Evolutionary conservation across 2,888 invertebrate genomes (phyloP), one percentile per base, ranked within the genome.

Genomic region (Melinopterus prodromus): DNA sequence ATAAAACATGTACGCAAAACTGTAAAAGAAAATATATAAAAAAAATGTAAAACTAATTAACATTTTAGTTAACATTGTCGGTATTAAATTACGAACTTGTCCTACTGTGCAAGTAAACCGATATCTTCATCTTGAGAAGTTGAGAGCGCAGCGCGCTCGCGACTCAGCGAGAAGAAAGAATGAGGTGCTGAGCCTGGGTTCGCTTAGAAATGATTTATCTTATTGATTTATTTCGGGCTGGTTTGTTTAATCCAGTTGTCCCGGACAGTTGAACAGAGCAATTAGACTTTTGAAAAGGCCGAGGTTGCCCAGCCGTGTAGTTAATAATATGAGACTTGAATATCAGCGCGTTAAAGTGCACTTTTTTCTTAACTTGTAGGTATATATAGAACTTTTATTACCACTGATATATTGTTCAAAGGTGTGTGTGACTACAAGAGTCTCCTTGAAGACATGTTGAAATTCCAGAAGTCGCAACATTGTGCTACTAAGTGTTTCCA

Each of bases 111-210:
- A 53, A 9, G 53, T 53, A 53, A 53, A 53, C 53, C 53, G 53
- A 53, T 53, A 53, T 53, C 53, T 53, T 53, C 53, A 53, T 53
- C 53, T 53, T 53, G 53, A 53, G 53, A 12, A 53, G 53, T 53
- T 53, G 53, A 53, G 53, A 53, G 53, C 53, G 53, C 53, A 53
- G 53, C 53, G 53, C 53, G 53, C 53, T 53, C 53, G 53, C 53
- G 53, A 53, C 53, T 53, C 1, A 2, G 53, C 53, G 53, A 53
- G 53, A 53, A 6, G 12, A 53, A 53, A 53, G 12, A 53, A 53
- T 53, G 53, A 53, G 53, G 53, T 53, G 53, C 53, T 53, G 53
- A 53, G 53, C 53, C 5, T n/a, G n/a, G 9, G 53, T 53, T 53
- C 53, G 53, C 53, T 53, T 53, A 53, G 53, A 53, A 53, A 53